Percentiles rank a stretch among this genome's conserved stretches.
Evolutionary conservation across 2,888 invertebrate genomes (phyloP).

Genomic region (Coenonympha arcania): DNA sequence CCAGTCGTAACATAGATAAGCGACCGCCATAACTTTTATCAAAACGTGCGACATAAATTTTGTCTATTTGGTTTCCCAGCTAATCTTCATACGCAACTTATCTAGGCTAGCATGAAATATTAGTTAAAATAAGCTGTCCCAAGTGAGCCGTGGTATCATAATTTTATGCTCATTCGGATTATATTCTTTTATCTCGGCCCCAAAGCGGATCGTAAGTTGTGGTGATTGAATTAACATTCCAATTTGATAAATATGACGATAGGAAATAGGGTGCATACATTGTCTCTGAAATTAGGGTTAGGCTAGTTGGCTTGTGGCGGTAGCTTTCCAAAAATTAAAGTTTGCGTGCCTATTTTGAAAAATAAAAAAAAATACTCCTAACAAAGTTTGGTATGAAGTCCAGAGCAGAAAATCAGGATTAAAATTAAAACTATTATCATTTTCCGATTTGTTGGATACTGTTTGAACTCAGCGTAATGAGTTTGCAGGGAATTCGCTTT

Average conservation of each 20-base stretch:
- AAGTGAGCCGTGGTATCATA: conserved; percentile 47
- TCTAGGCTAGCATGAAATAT: conserved; percentile 35
- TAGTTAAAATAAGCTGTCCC: conserved; percentile 50
- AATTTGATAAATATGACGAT: conserved; percentile 65
- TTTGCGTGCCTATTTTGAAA: too few relatives aligned
- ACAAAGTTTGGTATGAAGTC: conserved; percentile 42
- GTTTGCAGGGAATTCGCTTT: conserved; percentile 8
- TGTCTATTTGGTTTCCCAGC: conserved; percentile 54
- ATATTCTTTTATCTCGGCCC: conserved; percentile 54
- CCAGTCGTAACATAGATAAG: conserved; percentile 54
- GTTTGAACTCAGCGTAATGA: conserved; percentile 3
- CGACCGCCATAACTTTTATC: too few relatives aligned
- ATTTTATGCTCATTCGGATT: conserved; percentile 66
- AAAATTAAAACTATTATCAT: too few relatives aligned
- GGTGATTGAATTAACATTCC: conserved; percentile 71
- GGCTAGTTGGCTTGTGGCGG: too few relatives aligned
- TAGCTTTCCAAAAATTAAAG: too few relatives aligned
- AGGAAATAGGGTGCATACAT: conserved; percentile 55
- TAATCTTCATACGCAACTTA: conserved; percentile 54
- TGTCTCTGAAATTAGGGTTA: conserved; percentile 58
- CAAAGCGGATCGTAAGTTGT: conserved; percentile 57
- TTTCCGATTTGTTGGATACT: conserved; percentile 9
- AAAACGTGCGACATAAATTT: too few relatives aligned
- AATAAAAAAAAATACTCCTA: conserved; percentile 52
- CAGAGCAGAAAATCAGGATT: too few relatives aligned